Conservation (phyloP, 2,888 invertebrate genomes). For the Blastobasis adustella region DNA sequence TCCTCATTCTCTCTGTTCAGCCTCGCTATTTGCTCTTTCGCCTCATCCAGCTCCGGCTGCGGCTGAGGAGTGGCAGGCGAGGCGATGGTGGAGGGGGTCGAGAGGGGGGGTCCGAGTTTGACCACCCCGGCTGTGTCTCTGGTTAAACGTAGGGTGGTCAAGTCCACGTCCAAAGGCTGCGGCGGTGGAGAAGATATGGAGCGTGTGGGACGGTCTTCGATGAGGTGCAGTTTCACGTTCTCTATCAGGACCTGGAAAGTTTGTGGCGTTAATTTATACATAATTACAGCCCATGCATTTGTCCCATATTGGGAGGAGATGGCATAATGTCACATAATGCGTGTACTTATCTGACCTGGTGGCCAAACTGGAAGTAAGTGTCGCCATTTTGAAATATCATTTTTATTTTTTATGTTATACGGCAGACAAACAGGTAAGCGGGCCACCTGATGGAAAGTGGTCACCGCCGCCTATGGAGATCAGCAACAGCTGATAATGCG, state of each 20-base stretch:
- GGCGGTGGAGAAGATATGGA: slow-evolving; percentile 87
- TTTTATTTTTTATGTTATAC: too few relatives aligned
- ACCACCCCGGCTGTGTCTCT: slow-evolving; percentile 84
- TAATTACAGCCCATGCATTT: too few relatives aligned
- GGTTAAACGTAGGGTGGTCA: slow-evolving; percentile 81
- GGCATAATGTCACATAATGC: too few relatives aligned
- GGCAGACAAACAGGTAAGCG: too few relatives aligned
- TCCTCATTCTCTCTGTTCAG: slow-evolving; percentile 67
- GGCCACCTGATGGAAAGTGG: too few relatives aligned
- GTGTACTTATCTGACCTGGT: too few relatives aligned
- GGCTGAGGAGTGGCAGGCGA: slow-evolving; percentile 44
- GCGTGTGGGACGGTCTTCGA: slow-evolving; percentile 88
- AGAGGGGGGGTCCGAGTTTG: slow-evolving; percentile 77
- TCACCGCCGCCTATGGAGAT: too few relatives aligned
- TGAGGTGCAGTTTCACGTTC: slow-evolving; percentile 83
- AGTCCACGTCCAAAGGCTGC: slow-evolving; percentile 83
- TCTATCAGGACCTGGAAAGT: slow-evolving; percentile 79
- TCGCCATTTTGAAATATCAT: too few relatives aligned
- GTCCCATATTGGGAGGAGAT: too few relatives aligned
- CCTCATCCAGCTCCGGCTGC: slow-evolving; percentile 59
- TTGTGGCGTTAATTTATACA: too few relatives aligned
- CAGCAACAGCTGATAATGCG: too few relatives aligned
- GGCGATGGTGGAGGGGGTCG: slow-evolving; percentile 34
- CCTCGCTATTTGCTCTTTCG: slow-evolving; percentile 39
- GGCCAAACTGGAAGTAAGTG: too few relatives aligned